Evolutionary conservation across 1,140 invertebrate species (phyloP).

Genomic region (fruit fly (Drosophila melanogaster)): DNA sequence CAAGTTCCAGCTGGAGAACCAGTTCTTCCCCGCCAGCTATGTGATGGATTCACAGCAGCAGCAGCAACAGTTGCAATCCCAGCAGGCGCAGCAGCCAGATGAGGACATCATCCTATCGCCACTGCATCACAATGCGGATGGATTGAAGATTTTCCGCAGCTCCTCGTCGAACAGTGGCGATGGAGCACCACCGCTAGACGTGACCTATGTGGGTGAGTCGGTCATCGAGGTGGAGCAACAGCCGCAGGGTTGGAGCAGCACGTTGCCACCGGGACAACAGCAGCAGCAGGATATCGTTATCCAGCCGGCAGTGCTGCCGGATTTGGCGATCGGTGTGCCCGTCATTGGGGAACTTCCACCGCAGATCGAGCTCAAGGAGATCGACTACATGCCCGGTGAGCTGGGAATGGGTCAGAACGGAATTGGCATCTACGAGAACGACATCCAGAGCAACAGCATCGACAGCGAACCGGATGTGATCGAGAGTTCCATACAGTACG

Average conservation of each 20-base stretch:
- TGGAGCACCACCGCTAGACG: constrained; percentile 74
- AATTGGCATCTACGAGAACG: constrained; percentile 56
- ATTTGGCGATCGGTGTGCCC: constrained; percentile 82
- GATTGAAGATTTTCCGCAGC: constrained; percentile 75
- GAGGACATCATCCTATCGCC: constrained; percentile 83
- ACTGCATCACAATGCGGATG: constrained; percentile 62
- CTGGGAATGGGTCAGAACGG: constrained; percentile 37
- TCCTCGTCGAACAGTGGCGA: constrained; percentile 25
- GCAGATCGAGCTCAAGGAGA: constrained; percentile 83
- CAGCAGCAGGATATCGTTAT: constrained; percentile 78
- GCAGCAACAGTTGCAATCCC: background rate
- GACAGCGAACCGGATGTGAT: constrained; percentile 51
- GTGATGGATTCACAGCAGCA: constrained; percentile 40
- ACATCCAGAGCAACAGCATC: constrained; percentile 62
- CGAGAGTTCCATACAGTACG: constrained; percentile 81
- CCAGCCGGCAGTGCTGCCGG: constrained; percentile 78
- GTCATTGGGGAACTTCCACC: constrained; percentile 83
- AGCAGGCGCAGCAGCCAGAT: constrained; percentile 27
- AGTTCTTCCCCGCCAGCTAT: constrained; percentile 83
- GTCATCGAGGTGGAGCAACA: constrained; percentile 83
- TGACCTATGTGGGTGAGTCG: constrained; percentile 83
- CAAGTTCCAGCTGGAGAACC: constrained; percentile 73
- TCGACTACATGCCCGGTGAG: constrained; percentile 83
- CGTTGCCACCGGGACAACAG: background rate
- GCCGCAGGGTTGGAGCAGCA: constrained; percentile 18